Evolutionary conservation across 2,113 vertebrate genomes (phyloP).

Genomic region (Beaufortia kweichowensis): DNA sequence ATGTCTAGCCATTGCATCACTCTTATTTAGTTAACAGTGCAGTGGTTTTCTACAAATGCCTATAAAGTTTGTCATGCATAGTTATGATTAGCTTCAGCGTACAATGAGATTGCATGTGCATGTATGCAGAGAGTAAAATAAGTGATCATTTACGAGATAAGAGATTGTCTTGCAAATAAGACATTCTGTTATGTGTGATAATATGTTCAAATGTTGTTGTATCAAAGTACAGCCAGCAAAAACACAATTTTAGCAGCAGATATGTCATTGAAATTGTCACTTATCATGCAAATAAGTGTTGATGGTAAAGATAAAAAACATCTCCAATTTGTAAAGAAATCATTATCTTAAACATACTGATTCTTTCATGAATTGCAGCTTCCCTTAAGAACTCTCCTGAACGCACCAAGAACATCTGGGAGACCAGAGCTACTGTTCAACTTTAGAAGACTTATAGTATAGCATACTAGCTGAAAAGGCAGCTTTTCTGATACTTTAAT

Average conservation of each 20-base stretch:
- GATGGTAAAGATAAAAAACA: neutral
- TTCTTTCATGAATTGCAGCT: too few relatives aligned
- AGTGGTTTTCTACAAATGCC: constrained; percentile 5
- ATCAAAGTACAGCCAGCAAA: constrained; percentile 32
- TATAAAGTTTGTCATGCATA: constrained; percentile 40
- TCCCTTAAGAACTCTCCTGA: too few relatives aligned
- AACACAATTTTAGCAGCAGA: constrained; percentile 14
- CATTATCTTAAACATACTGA: too few relatives aligned
- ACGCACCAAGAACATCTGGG: too few relatives aligned
- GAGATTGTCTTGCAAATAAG: constrained; percentile 56
- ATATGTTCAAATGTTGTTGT: neutral
- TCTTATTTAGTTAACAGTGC: constrained; percentile 24
- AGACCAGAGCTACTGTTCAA: too few relatives aligned
- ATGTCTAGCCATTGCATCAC: constrained; percentile 13
- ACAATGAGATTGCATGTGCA: constrained; percentile 34
- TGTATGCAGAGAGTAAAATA: constrained; percentile 37
- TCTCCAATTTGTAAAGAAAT: too few relatives aligned
- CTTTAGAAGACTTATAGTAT: too few relatives aligned
- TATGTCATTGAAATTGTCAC: neutral
- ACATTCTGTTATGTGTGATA: constrained; percentile 26
- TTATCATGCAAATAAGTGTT: constrained; percentile 31
- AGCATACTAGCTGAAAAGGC: too few relatives aligned
- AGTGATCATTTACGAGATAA: constrained; percentile 26
- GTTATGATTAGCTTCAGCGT: constrained; percentile 32
- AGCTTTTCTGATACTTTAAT: too few relatives aligned